Percentiles rank a stretch among this genome's conserved stretches.
Evolutionary conservation across 1,140 invertebrate genomes (phyloP).

Genomic region (Macrosteles quadrilineatus): DNA sequence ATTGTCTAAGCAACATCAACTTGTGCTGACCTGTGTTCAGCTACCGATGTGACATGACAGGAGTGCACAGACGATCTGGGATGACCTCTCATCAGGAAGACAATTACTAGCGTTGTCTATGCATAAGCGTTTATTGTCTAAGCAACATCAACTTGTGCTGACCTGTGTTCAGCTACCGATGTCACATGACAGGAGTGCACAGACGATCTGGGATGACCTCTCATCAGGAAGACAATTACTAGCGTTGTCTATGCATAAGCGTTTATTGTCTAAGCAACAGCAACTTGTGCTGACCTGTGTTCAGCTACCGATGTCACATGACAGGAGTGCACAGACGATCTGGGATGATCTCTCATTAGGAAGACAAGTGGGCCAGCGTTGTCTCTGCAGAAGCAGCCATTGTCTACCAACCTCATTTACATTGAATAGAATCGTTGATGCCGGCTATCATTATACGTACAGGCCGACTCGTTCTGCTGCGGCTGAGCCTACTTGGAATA

Average conservation of each 20-base stretch:
- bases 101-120: too few relatives aligned
- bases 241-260: slow-evolving; percentile 18
- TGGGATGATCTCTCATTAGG: slow-evolving; percentile 12
- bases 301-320: too few relatives aligned
- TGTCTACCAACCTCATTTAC: slow-evolving; percentile 24
- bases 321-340: not conserved
- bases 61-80: too few relatives aligned
- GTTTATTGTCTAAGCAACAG: not conserved
- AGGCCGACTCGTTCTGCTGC: slow-evolving; percentile 6
- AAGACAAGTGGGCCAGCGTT: slow-evolving; percentile 20
- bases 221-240: slow-evolving; percentile 15
- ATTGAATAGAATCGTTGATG: slow-evolving; percentile 19
- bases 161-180: too few relatives aligned
- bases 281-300: too few relatives aligned
- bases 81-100: too few relatives aligned
- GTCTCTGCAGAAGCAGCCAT: slow-evolving; percentile 24
- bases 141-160: too few relatives aligned
- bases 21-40: not conserved
- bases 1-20: too few relatives aligned
- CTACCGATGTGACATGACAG: too few relatives aligned
- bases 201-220: not conserved
- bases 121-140: too few relatives aligned
- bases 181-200: too few relatives aligned
- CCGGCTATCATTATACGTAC: slow-evolving; percentile 7
- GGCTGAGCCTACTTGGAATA: slow-evolving; percentile 14